Evolutionary conservation across 2,797 vertebrate species (phyloP).

Genomic region (Sparidentex hasta): DNA sequence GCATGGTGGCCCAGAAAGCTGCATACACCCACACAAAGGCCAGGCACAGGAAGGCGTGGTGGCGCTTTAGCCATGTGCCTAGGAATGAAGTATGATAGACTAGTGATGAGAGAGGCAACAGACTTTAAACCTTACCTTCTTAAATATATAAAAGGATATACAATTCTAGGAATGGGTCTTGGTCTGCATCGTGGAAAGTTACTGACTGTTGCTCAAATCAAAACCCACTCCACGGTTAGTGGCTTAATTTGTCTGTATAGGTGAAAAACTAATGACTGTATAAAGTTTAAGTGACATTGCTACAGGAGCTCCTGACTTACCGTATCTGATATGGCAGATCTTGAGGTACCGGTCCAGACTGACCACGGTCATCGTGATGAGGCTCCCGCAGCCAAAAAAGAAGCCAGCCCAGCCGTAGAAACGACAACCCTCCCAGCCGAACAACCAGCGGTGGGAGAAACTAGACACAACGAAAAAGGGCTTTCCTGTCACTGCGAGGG

Average conservation of each 20-base stretch:
- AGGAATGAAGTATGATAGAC: background rate
- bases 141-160: background rate
- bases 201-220: background rate
- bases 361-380: constrained; percentile 95
- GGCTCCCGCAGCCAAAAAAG: constrained; percentile 96
- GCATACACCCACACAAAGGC: constrained; percentile 92
- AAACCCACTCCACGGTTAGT: background rate
- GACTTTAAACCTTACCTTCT: background rate
- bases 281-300: background rate
- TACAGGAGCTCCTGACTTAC: constrained; percentile 72
- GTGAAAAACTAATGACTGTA: background rate
- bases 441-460: constrained; percentile 94
- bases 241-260: background rate
- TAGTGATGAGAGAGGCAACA: background rate
- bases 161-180: background rate
- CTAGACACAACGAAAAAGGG: constrained; percentile 94
- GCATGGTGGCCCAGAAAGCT: constrained; percentile 94
- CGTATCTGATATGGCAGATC: constrained; percentile 94
- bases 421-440: constrained; percentile 93
- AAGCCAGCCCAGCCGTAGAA: constrained; percentile 97
- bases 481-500: constrained; percentile 90
- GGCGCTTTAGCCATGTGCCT: constrained; percentile 96
- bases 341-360: constrained; percentile 96
- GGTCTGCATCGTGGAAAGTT: background rate
- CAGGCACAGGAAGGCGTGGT: constrained; percentile 90